A percentile compares a stretch with the other conserved stretches of the same genome.
These are phyloP conservation scores for Gasteruption jaculator DNA, from an alignment of 2,888 invertebrate genomes.

Conservation along the genomic window DNA sequence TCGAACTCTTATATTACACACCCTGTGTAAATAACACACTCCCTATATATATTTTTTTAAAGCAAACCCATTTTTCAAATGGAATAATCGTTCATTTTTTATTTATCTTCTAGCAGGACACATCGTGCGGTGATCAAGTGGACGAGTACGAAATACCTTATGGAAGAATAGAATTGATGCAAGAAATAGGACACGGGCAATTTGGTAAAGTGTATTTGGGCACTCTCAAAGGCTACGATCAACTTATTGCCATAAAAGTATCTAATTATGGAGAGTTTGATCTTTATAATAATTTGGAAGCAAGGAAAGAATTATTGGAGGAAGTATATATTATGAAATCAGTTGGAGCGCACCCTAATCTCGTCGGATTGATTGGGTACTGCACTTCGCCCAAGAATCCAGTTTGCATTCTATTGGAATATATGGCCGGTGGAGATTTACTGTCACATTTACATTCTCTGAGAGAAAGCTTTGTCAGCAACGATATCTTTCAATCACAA, in stretches of 20 bases:
- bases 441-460: constrained; percentile 56
- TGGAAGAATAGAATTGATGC: constrained; percentile 53
- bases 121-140: constrained; percentile 23
- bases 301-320: constrained; percentile 63
- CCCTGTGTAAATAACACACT: constrained; percentile 29
- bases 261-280: constrained; percentile 35
- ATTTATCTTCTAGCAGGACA: constrained; percentile 23
- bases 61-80: background rate
- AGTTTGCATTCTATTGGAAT: constrained; percentile 72
- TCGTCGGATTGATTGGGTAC: constrained; percentile 71
- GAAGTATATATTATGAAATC: constrained; percentile 77
- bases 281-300: constrained; percentile 34
- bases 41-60: background rate
- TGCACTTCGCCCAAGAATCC: constrained; percentile 65
- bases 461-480: too few species aligned
- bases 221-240: constrained; percentile 50
- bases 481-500: too few species aligned
- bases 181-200: constrained; percentile 68
- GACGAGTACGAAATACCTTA: constrained; percentile 56
- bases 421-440: constrained; percentile 73
- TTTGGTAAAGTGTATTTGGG: constrained; percentile 73
- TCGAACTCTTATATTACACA: too few species aligned
- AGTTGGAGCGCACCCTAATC: constrained; percentile 72
- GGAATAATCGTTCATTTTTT: background rate
- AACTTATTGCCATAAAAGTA: constrained; percentile 40